Evolutionary conservation across 2,113 vertebrate species (phyloP).

Genomic region (Apistogramma diplotaenia): DNA sequence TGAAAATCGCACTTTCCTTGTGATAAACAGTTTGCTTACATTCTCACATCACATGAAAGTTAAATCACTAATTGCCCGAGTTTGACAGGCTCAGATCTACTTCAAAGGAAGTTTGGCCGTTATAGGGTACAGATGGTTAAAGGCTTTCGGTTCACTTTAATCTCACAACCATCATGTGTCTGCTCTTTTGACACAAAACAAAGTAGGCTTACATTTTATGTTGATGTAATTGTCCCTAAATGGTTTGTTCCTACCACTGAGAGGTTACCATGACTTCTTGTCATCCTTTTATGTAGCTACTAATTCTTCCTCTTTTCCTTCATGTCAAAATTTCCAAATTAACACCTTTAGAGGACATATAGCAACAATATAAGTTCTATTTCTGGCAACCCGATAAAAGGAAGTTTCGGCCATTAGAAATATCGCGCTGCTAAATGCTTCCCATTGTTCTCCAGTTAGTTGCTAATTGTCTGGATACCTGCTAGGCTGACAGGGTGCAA

Average conservation of each 20-base stretch:
- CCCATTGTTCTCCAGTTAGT: not conserved
- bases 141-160: too few relatives aligned
- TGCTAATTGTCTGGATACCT: not conserved
- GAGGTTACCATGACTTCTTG: not conserved
- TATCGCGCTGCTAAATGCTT: not conserved
- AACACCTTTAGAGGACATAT: not conserved
- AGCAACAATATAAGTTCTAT: not conserved
- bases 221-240: not conserved
- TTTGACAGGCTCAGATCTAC: not conserved
- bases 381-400: not conserved
- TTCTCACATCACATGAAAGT: not conserved
- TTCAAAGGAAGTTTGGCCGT: not conserved
- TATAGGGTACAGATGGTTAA: not conserved
- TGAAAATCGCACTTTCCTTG: not conserved
- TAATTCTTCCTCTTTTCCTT: too few relatives aligned
- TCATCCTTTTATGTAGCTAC: not conserved
- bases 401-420: not conserved
- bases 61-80: not conserved
- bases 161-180: too few relatives aligned
- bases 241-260: not conserved
- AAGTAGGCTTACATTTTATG: too few relatives aligned
- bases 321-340: not conserved
- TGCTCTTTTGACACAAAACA: too few relatives aligned
- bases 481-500: not conserved
- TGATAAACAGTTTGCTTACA: not conserved